phyloP scores from a whole-genome alignment of 2,797 vertebrate genomes.

The Xenops minutus region DNA sequence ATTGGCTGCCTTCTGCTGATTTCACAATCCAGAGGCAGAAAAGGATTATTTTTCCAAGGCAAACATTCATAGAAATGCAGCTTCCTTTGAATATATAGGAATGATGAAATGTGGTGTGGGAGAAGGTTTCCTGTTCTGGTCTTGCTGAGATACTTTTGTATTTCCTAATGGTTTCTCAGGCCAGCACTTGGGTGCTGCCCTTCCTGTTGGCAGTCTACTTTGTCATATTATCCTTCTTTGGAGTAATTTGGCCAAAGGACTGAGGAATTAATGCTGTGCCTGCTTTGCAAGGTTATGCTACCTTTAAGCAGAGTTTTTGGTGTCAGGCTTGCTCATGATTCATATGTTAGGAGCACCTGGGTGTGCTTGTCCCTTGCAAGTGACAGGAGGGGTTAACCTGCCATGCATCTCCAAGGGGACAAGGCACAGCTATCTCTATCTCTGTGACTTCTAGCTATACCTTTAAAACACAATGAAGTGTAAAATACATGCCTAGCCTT shows the following conservation, averaged over 20 bases:
- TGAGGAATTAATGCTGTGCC: not conserved
- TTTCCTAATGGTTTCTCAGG: not conserved
- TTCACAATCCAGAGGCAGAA: not conserved
- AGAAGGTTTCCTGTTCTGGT: not conserved
- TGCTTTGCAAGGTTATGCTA: not conserved
- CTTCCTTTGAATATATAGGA: not conserved
- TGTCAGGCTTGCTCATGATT: not conserved
- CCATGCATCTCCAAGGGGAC: not conserved
- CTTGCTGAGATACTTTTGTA: not conserved
- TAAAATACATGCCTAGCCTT: conserved; percentile 2
- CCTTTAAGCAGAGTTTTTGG: not conserved
- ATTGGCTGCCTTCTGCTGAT: not conserved
- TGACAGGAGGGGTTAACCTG: not conserved
- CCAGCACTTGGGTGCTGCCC: not conserved
- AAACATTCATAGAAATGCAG: not conserved
- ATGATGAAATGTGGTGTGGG: not conserved
- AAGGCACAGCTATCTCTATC: not conserved
- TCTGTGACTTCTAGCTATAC: not conserved
- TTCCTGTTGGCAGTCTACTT: not conserved
- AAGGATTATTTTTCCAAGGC: not conserved
- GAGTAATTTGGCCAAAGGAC: not conserved
- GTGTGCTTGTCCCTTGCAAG: not conserved
- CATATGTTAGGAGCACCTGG: not conserved
- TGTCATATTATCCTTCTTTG: not conserved
- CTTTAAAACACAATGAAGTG: not conserved